Evolutionary conservation across 2,888 invertebrate species (phyloP), one percentile per base, ranked within the genome.

Genomic region (Resseliella maxima): DNA sequence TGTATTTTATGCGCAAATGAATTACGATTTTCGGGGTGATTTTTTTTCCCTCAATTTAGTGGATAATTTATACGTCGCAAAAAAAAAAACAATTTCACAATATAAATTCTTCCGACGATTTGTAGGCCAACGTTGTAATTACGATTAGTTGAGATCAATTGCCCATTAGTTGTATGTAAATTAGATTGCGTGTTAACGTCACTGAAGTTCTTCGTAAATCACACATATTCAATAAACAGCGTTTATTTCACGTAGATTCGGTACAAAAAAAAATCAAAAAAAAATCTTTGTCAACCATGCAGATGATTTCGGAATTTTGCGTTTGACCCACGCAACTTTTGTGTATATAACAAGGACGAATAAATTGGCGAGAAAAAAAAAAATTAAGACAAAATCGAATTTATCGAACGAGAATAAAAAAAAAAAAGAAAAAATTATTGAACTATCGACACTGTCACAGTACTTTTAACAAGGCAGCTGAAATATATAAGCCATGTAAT

Each of bases 131-230:
- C 24, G 15, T 59, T 59, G 24, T n/a, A 8, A 59, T 50, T 50
- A 24, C 27, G 5, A 59, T 59, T 59, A 8, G 24, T 8, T 72
- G 31, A 72, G 31, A 72, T 72, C 72, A 72, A 72, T 72, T 59
- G 59, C 59, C 59, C 59, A 24, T 27, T 59, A 31, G 31, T 31
- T 72, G 72, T 31, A 31, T 31, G 72, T 31, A 35, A 31, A 72
- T 72, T 31, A 72, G 72, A 72, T 72, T 72, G 72, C 72, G 31
- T 72, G 72, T 18, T 72, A 72, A 31, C 72, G 72, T 72, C 72
- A 72, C 72, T 35, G 72, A 31, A 72, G 72, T 15, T 72, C 72
- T 31, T 31, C 31, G 24, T 15, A 31, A 72, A 27, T 31, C 72
- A 72, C 31, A 31, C 31, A 72, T 72, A 72, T 72, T 31, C 72